Evolutionary conservation across 2,113 vertebrate genomes (phyloP).

Genomic region (Scalopus aquaticus): DNA sequence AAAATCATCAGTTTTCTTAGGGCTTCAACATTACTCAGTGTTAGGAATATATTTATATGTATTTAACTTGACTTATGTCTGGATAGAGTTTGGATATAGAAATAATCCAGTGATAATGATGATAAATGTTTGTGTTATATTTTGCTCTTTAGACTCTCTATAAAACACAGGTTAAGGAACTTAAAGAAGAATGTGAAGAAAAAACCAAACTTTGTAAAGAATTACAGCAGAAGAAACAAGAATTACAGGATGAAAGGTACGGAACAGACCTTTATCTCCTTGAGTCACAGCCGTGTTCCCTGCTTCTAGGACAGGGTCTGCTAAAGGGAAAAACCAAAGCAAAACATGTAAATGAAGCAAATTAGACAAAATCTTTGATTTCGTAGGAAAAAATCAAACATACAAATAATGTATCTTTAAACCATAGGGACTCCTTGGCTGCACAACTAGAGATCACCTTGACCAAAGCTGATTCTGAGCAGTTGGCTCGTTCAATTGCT

Average conservation of each 20-base stretch:
- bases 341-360: neutral
- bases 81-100: neutral
- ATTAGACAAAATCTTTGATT: neutral
- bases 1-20: neutral
- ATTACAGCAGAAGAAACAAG: slow-evolving; percentile 94
- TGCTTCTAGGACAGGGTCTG: neutral
- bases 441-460: slow-evolving; percentile 98
- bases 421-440: slow-evolving; percentile 95
- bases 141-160: slow-evolving; percentile 93
- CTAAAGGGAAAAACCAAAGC: neutral
- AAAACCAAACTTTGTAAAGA: slow-evolving; percentile 97
- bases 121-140: slow-evolving; percentile 23
- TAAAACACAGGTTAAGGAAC: slow-evolving; percentile 98
- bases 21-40: neutral
- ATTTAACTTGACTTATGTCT: neutral
- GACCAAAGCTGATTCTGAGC: slow-evolving; percentile 98
- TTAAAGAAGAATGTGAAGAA: slow-evolving; percentile 99
- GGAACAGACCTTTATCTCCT: neutral
- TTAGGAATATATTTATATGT: neutral
- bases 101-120: neutral
- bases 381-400: neutral
- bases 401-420: slow-evolving; percentile 14
- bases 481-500: slow-evolving; percentile 97
- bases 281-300: neutral
- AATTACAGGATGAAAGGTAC: slow-evolving; percentile 97